A percentile compares a stretch with the other conserved stretches of the same genome.
phyloP scores from a whole-genome alignment of 2,888 invertebrate genomes.

The Eueremaeus valkanovi region DNA sequence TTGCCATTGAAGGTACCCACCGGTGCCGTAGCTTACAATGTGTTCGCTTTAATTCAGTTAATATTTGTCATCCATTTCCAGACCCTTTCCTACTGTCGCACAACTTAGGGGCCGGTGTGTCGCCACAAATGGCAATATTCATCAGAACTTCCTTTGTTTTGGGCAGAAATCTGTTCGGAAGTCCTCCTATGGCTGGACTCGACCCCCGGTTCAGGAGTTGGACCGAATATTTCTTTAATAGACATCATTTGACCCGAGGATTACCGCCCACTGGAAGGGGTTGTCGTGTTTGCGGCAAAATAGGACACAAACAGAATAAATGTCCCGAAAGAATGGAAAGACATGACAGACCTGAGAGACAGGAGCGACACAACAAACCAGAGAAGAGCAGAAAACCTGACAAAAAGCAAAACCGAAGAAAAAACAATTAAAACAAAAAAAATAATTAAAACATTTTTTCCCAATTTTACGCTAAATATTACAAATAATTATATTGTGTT shows the following conservation, averaged over 20 bases:
- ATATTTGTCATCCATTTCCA: conserved; percentile 45
- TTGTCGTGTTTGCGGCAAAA: conserved; percentile 58
- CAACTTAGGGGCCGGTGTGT: conserved; percentile 59
- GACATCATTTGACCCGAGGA: conserved; percentile 51
- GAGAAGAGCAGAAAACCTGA: background rate
- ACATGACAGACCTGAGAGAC: background rate
- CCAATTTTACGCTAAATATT: background rate
- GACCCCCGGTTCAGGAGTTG: conserved; percentile 44
- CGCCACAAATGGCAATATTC: conserved; percentile 35
- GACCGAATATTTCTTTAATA: conserved; percentile 53
- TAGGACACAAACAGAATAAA: conserved; percentile 57
- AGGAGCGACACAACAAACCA: background rate
- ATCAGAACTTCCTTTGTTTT: conserved; percentile 24
- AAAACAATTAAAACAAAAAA: background rate
- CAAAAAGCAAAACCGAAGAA: background rate
- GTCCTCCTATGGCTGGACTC: background rate
- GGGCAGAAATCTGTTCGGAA: conserved; percentile 30
- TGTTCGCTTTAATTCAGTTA: background rate
- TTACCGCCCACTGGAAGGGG: conserved; percentile 57
- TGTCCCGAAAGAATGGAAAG: conserved; percentile 51
- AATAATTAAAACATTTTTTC: too few species aligned
- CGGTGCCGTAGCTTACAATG: too few species aligned
- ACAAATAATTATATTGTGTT: background rate
- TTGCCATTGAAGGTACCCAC: conserved; percentile 59
- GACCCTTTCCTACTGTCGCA: conserved; percentile 61